Evolutionary conservation across 2,797 vertebrate species (phyloP).

Genomic region (Pristis pectinata): DNA sequence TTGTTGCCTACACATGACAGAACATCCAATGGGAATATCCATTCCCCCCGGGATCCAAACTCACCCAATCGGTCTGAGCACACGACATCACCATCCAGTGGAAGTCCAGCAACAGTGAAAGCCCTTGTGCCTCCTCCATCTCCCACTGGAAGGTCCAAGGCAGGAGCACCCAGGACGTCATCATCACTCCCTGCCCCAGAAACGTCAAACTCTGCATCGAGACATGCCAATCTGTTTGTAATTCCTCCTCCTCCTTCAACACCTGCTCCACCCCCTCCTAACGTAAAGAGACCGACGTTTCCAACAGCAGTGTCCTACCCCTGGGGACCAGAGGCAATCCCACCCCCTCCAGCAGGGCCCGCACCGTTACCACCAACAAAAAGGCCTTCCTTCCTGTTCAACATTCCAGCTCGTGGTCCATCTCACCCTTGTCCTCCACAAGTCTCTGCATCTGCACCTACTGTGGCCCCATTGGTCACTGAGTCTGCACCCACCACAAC

Average conservation of each 20-base stretch:
- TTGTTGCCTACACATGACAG: slow-evolving; percentile 38
- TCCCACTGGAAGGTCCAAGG: slow-evolving; percentile 66
- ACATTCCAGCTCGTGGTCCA: background rate
- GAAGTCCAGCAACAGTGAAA: slow-evolving; percentile 79
- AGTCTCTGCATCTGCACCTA: background rate
- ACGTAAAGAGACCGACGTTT: background rate
- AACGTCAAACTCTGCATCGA: slow-evolving; percentile 73
- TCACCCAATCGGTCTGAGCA: slow-evolving; percentile 71
- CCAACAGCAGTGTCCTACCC: too few relatives aligned
- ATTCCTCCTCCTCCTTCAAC: slow-evolving; percentile 87
- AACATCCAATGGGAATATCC: slow-evolving; percentile 10
- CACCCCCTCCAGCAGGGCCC: background rate
- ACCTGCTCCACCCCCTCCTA: slow-evolving; percentile 75
- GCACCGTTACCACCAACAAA: background rate
- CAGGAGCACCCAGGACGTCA: slow-evolving; percentile 72
- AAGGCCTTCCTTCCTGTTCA: slow-evolving; percentile 1
- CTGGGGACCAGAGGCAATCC: background rate
- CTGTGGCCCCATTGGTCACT: background rate
- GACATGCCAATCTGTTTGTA: slow-evolving; percentile 60
- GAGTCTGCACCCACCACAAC: background rate
- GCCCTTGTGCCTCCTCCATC: slow-evolving; percentile 62
- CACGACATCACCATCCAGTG: slow-evolving; percentile 91
- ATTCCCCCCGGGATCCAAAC: slow-evolving; percentile 53
- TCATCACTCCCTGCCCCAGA: slow-evolving; percentile 66
- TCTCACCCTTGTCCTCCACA: background rate